Evolutionary conservation across 2,797 vertebrate genomes (phyloP), one percentile per base, ranked within the genome.

Genomic region (Chelonia mydas): DNA sequence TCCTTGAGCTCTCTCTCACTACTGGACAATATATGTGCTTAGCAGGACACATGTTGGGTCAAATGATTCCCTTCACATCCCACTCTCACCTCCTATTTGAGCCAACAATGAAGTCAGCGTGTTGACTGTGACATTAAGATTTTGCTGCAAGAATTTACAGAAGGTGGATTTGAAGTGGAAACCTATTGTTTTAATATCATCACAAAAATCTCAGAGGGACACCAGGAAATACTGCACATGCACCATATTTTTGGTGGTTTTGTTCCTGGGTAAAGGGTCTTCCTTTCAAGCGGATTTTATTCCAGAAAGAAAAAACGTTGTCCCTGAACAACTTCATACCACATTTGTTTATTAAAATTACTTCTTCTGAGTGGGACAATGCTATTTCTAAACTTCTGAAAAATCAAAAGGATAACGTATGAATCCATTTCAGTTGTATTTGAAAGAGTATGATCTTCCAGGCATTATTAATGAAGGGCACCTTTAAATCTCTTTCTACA

Each of bases 391-490:
- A 87, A 94, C 5, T 92, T 88, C 59, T 91, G 72, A 93, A 89
- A 41, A 45, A 97, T 95, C 79, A 86, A 50, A 96, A 51, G 11
- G 53, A 55, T 79, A 78, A 57, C 84, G 7, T 31, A 45, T 57
- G 13, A 97, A 95, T 31, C 79, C 85, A 59, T 94, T 87, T 88
- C 57, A 47, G 31, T 1, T 85, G 11, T 89, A 17, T 65, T 86
- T 95, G 79, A 96, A 92, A 95, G 94, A 90, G 33, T 54, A 33
- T 41, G 61, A 88, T 81, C 51, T 95, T 9, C 0, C 33, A 51
- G 45, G 86, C 95, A 86, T 93, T 57, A 86, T 81, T 94, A 86
- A 53, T 91, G 94, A 97, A 94, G 92, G 86, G 80, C 94, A 92
- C 74, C 81, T 93, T 95, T 92, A 87, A 82, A 89, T 76, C 57